These are phyloP conservation scores for Erethizon dorsatum DNA, from an alignment of 2,797 vertebrate genomes.

Conservation along the genomic window DNA sequence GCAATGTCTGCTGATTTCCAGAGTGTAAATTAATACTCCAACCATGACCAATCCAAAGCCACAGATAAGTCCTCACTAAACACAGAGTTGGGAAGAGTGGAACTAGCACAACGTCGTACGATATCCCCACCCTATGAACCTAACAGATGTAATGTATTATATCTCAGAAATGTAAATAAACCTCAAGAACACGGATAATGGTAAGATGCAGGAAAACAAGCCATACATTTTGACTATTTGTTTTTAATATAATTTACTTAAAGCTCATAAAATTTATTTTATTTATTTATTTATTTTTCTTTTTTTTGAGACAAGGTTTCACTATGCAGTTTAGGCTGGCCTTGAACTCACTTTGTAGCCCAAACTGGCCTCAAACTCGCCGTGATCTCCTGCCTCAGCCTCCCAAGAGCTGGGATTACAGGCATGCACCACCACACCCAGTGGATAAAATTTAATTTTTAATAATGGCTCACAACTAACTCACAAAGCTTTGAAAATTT, in stretches of 20 bases:
- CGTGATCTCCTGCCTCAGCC: neutral
- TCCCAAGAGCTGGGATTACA: neutral
- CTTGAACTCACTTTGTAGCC: too few relatives aligned
- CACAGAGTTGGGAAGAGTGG: neutral
- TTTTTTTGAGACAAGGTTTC: neutral
- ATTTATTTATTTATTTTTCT: neutral
- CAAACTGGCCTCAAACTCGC: neutral
- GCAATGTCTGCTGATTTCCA: neutral
- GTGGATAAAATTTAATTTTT: slow-evolving; percentile 33
- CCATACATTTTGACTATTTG: neutral
- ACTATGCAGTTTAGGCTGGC: neutral
- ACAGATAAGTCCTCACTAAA: neutral
- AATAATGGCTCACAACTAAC: slow-evolving; percentile 27
- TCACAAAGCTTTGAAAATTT: neutral
- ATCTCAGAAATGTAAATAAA: neutral
- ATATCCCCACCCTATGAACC: neutral
- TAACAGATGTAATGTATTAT: neutral
- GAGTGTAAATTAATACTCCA: neutral
- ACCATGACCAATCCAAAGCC: neutral
- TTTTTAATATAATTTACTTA: slow-evolving; percentile 55
- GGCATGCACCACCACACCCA: neutral
- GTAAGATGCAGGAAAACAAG: neutral
- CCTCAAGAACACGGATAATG: neutral
- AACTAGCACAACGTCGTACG: neutral
- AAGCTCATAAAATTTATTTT: slow-evolving; percentile 31